Evolutionary conservation across 2,797 vertebrate species (phyloP).

Genomic region (Coranthus polyacanthus): DNA sequence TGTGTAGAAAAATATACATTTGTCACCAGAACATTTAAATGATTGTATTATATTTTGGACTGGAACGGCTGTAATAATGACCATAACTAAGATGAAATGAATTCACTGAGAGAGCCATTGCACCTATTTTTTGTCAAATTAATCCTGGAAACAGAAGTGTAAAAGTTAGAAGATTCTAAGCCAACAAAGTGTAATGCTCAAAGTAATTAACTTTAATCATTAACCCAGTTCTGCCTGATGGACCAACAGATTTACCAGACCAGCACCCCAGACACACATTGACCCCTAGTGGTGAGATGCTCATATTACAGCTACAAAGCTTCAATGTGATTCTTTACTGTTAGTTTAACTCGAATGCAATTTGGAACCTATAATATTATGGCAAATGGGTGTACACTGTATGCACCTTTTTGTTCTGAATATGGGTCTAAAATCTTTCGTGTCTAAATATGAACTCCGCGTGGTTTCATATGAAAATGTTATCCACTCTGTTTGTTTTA

Average conservation of each 20-base stretch:
- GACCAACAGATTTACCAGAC: conserved; percentile 14
- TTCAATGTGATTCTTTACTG: not conserved
- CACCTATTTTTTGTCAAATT: not conserved
- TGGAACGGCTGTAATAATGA: conserved; percentile 26
- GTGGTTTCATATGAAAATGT: not conserved
- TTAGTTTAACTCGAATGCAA: not conserved
- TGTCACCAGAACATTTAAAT: not conserved
- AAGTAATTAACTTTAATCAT: conserved; percentile 62
- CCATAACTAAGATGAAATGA: conserved; percentile 1
- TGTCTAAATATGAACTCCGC: not conserved
- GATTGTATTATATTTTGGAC: not conserved
- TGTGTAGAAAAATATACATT: not conserved
- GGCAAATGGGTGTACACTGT: not conserved
- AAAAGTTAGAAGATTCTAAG: conserved; percentile 5
- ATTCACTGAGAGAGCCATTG: not conserved
- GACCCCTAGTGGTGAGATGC: conserved; percentile 55
- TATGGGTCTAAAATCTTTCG: too few relatives aligned
- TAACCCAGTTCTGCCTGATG: conserved; percentile 64
- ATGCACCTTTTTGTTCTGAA: not conserved
- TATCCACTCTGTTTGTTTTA: conserved; percentile 4
- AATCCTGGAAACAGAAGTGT: conserved; percentile 20
- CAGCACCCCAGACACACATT: conserved; percentile 58
- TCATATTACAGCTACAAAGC: conserved; percentile 30
- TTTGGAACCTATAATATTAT: not conserved
- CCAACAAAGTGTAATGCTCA: conserved; percentile 21